Evolutionary conservation across 2,888 invertebrate genomes (phyloP).

Genomic region (Polydrusus cervinus): DNA sequence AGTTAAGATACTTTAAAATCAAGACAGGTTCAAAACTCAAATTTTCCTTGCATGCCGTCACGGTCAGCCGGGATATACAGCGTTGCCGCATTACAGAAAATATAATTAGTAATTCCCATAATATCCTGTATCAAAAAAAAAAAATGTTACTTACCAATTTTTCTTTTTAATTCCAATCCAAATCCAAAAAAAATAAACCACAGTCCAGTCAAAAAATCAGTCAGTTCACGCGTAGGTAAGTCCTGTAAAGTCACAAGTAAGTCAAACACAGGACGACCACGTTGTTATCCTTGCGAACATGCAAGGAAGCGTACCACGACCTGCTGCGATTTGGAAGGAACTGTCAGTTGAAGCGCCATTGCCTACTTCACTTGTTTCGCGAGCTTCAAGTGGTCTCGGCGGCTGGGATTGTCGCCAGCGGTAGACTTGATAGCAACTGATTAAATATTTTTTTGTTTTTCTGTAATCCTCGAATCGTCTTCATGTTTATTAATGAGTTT

Average conservation of each 20-base stretch:
- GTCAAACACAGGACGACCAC: constrained; percentile 42
- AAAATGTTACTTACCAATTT: neutral
- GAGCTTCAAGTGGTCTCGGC: constrained; percentile 42
- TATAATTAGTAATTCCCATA: no score
- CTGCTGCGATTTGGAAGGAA: constrained; percentile 48
- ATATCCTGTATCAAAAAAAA: no score
- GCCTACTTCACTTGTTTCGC: constrained; percentile 45
- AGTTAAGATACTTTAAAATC: no score
- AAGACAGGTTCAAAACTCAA: no score
- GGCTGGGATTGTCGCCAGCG: constrained; percentile 29
- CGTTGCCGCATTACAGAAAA: no score
- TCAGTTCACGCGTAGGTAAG: constrained; percentile 8
- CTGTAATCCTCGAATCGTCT: no score
- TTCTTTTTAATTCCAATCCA: neutral
- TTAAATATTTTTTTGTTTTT: no score
- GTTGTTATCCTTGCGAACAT: constrained; percentile 47
- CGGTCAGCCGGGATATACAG: no score
- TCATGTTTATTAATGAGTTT: no score
- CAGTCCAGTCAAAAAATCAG: neutral
- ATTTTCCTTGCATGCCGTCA: no score
- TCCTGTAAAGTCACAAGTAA: constrained; percentile 5
- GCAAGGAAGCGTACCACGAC: constrained; percentile 40
- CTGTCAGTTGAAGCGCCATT: constrained; percentile 35
- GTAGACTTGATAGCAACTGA: constrained; percentile 22
- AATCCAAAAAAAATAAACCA: neutral